These are phyloP conservation scores for Thryonomys swinderianus DNA, from an alignment of 2,113 vertebrate genomes.

Conservation along the genomic window DNA sequence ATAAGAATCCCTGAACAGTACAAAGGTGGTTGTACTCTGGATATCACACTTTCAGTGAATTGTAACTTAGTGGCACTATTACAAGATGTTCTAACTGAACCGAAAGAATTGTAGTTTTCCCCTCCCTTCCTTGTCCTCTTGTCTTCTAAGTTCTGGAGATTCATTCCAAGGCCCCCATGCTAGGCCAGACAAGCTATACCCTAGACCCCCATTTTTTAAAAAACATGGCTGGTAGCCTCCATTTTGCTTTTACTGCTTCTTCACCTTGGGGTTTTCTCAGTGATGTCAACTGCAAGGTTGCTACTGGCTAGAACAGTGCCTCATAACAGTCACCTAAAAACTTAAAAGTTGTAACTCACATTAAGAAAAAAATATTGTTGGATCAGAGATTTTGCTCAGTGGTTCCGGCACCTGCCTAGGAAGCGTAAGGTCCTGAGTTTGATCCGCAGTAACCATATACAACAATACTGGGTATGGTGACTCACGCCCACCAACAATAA, in stretches of 20 bases:
- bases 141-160: not conserved
- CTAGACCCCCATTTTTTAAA: not conserved
- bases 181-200: not conserved
- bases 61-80: not conserved
- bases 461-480: no score
- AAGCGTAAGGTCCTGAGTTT: no score
- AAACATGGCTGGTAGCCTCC: not conserved
- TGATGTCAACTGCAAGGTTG: not conserved
- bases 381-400: no score
- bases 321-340: not conserved
- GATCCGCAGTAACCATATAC: no score
- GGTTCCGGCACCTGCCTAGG: no score
- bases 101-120: not conserved
- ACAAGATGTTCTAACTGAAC: not conserved
- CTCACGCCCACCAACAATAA: no score
- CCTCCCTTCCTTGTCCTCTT: not conserved
- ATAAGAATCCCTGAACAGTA: not conserved
- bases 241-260: slow-evolving; percentile 1
- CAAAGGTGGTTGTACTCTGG: not conserved
- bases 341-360: not conserved
- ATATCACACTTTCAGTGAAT: not conserved
- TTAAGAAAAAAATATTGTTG: not conserved
- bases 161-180: not conserved
- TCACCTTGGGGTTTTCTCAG: not conserved
- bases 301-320: not conserved